Percentiles rank a stretch among this genome's conserved stretches.
Evolutionary conservation across 2,888 invertebrate genomes (phyloP).

Genomic region (Dysmachus trigonus): DNA sequence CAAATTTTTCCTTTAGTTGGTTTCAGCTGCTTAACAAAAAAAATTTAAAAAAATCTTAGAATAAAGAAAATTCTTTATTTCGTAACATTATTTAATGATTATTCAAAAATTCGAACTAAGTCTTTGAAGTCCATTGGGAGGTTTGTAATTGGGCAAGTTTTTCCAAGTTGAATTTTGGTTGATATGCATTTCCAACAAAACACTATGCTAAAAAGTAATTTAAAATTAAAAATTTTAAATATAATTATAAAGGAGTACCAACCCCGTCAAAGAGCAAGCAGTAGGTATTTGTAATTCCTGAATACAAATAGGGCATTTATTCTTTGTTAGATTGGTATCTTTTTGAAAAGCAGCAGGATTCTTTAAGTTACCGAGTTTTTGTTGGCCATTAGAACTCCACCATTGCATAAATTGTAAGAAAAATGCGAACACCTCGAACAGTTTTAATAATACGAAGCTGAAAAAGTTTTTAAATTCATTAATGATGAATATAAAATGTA

Average conservation of each 20-base stretch:
- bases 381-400: neutral
- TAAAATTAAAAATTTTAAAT: neutral
- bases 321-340: neutral
- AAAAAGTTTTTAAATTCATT: neutral
- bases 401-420: neutral
- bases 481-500: neutral
- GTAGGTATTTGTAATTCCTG: neutral
- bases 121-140: neutral
- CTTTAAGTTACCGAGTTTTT: neutral
- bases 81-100: neutral
- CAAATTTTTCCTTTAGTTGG: too few relatives aligned
- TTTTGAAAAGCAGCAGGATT: neutral
- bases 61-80: neutral
- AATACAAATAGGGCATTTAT: neutral
- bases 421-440: neutral
- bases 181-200: constrained; percentile 7
- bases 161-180: neutral
- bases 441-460: neutral
- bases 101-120: neutral
- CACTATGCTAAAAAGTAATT: neutral
- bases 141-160: neutral
- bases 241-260: neutral
- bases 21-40: too few relatives aligned
- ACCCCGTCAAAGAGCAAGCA: neutral
- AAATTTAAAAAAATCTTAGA: too few relatives aligned